Base-by-base conservation (phyloP, 2,888 invertebrate species). In the Omphaloscelis lunosa region DNA sequence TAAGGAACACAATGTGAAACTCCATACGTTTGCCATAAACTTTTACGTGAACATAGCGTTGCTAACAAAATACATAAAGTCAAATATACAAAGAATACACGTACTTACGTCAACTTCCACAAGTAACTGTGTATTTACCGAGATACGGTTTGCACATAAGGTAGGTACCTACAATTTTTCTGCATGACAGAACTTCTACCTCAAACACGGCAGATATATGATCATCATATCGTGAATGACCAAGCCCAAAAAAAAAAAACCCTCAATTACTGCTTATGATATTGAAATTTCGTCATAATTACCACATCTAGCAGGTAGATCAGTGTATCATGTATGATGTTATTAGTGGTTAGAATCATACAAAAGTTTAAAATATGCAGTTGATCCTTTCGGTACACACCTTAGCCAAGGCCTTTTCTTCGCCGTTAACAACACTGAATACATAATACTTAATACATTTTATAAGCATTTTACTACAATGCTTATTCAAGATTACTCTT, bases 11-110 rank as follows among this genome's bases (percentile, higher is more conserved):
- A 74, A 48, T 69, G 68, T 41, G 48, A 59, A 73, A 63, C 27
- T 23, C n/a, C 58, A 70, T 75, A 80, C 58, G 69, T 78, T 70
- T 67, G 59, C 65, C 62, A 75, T 83, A 86, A 80, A 75, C 20
- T 72, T 80, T 83, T 71, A 86, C 67, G 75, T 71, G 62, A 77
- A 71, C 23, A 56, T n/a, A 51, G 70, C 63, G 66, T 75, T 69
- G 69, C 51, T 29, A 73, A 59, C 75, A 80, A 76, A 69, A 80
- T 65, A 75, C 72, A 77, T 70, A 61, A 72, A 75, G 66, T 70
- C 62, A 53, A 67, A 74, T 45, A 77, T 27, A 65, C 51, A 59
- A 56, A 74, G 75, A 72, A 67, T 70, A 66, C 51, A 45, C 53
- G 39, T 29, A 53, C 12, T 34, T 48, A 65, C 59, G 68, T 68